phyloP scores from a whole-genome alignment of 2,797 vertebrate genomes.

The Apogon talboti region DNA sequence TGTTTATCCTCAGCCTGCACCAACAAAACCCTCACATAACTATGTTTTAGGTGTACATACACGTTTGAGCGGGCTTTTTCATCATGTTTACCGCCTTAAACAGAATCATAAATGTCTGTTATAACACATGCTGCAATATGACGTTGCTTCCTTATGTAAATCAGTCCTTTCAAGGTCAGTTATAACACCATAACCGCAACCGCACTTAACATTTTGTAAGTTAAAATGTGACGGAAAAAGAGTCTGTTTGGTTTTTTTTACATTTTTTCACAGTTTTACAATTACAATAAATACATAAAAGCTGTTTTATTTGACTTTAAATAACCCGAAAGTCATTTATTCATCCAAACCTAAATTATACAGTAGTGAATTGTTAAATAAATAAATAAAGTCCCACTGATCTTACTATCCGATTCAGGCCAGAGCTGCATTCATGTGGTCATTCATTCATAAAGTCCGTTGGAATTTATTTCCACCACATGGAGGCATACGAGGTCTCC shows the following conservation, averaged over 20 bases:
- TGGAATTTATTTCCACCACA: constrained; percentile 52
- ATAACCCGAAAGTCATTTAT: no score
- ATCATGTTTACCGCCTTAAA: background rate
- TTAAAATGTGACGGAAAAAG: no score
- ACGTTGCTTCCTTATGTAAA: background rate
- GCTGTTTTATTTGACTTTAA: no score
- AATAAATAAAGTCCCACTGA: constrained; percentile 1
- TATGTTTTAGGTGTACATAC: background rate
- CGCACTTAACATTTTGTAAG: no score
- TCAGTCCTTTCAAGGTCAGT: background rate
- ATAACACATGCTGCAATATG: background rate
- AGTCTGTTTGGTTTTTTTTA: no score
- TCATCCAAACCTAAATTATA: no score
- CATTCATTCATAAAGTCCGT: constrained; percentile 60
- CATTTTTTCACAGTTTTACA: no score
- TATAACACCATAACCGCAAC: background rate
- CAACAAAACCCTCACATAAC: no score
- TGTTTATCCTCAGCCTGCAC: no score
- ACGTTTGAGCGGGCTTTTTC: background rate
- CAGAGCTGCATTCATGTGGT: constrained; percentile 34
- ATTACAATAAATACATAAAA: no score
- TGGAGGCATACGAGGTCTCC: constrained; percentile 54
- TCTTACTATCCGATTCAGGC: constrained; percentile 29
- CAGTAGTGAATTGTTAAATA: background rate
- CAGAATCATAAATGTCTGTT: constrained; percentile 1